Evolutionary conservation across 2,113 vertebrate genomes (phyloP).

Genomic region (Beaufortia kweichowensis): DNA sequence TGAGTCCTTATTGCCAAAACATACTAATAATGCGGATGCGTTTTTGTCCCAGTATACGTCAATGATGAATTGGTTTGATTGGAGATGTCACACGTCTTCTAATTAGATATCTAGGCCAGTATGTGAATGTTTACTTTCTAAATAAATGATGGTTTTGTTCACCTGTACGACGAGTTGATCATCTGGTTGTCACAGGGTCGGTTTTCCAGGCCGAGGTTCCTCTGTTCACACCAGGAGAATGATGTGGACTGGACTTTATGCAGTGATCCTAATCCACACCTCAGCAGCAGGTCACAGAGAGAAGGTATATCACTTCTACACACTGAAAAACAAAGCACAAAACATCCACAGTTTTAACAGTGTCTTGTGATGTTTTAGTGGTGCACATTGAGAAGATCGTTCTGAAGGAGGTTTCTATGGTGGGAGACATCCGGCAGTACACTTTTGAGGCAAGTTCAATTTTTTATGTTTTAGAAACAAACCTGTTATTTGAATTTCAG

Average conservation of each 20-base stretch:
- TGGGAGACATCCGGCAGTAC: slow-evolving; percentile 82
- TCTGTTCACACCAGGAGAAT: slow-evolving; percentile 47
- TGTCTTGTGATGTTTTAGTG: slow-evolving; percentile 65
- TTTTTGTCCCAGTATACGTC: too few relatives aligned
- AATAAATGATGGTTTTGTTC: neutral
- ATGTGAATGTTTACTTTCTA: neutral
- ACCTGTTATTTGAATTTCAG: too few relatives aligned
- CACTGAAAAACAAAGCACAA: neutral
- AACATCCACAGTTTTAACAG: neutral
- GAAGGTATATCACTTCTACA: slow-evolving; percentile 43
- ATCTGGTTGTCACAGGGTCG: slow-evolving; percentile 33
- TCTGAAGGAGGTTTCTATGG: slow-evolving; percentile 79
- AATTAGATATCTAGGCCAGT: too few relatives aligned
- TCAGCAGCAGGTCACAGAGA: slow-evolving; percentile 30
- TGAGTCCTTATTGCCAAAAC: too few relatives aligned
- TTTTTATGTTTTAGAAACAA: too few relatives aligned
- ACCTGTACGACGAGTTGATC: neutral
- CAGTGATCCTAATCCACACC: slow-evolving; percentile 37
- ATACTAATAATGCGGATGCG: too few relatives aligned
- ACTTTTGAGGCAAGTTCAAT: slow-evolving; percentile 83
- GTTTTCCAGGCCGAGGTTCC: slow-evolving; percentile 49
- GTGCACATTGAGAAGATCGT: slow-evolving; percentile 86
- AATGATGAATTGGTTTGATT: too few relatives aligned
- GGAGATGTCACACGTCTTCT: too few relatives aligned
- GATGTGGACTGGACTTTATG: slow-evolving; percentile 41